Conservation (phyloP, 2,797 vertebrate genomes). For the Hylomyscus alleni region DNA sequence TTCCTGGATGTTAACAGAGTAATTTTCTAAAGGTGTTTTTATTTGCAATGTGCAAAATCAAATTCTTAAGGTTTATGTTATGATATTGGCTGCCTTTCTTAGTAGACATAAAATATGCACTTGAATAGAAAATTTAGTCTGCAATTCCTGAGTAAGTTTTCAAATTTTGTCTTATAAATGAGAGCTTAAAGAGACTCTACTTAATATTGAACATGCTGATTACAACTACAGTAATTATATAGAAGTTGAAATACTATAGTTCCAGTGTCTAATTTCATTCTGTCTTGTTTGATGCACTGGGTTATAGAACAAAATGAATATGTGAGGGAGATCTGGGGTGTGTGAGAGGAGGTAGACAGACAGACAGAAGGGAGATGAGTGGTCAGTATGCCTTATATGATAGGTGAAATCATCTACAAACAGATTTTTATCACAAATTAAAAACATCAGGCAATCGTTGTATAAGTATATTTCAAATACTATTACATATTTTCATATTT, state of each 20-base stretch:
- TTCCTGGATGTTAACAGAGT: neutral
- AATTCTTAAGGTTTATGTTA: neutral
- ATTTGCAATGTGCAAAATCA: neutral
- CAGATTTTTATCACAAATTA: neutral
- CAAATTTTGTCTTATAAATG: neutral
- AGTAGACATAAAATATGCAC: neutral
- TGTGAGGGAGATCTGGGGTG: neutral
- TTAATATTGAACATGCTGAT: neutral
- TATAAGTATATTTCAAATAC: neutral
- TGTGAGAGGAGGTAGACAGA: neutral
- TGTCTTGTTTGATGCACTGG: neutral
- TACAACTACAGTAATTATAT: neutral
- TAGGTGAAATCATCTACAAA: neutral
- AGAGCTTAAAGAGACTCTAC: neutral
- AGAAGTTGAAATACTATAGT: neutral
- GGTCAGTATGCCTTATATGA: neutral
- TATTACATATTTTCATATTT: neutral
- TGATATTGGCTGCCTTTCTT: neutral
- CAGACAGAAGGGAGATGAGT: neutral
- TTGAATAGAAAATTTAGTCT: neutral
- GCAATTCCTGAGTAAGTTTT: neutral
- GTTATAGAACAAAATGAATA: neutral
- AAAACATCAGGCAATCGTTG: neutral
- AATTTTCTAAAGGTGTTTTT: neutral
- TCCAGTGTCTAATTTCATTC: neutral